A percentile compares a stretch with the other conserved stretches of the same genome.
These are phyloP conservation scores for Passer domesticus DNA, from an alignment of 2,113 vertebrate genomes.

Conservation along the genomic window DNA sequence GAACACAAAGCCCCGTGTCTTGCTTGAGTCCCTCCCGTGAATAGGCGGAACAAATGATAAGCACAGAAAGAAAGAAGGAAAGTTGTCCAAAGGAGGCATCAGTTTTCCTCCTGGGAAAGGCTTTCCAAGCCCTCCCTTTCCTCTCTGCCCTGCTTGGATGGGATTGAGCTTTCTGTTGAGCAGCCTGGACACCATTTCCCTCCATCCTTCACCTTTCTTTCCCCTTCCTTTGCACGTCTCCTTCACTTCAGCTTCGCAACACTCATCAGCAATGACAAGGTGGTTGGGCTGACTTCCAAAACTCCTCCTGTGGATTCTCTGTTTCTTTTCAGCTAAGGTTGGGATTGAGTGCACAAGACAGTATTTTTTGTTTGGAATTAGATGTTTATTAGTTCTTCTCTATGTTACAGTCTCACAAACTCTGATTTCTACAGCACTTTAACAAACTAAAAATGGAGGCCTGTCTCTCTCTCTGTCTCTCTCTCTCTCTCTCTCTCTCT, in stretches of 20 bases:
- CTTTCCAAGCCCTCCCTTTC: conserved; percentile 44
- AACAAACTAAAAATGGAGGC: not conserved
- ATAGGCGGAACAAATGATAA: conserved; percentile 52
- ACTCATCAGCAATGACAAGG: not conserved
- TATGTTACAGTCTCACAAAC: not conserved
- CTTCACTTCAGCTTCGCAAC: conserved; percentile 1
- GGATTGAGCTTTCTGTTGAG: not conserved
- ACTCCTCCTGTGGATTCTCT: not conserved
- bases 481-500: not conserved
- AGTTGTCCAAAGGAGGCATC: conserved; percentile 18
- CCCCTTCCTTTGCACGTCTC: accelerated
- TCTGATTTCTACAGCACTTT: not conserved
- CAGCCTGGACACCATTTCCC: not conserved
- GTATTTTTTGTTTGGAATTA: not conserved
- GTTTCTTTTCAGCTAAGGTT: not conserved
- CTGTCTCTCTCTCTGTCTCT: not conserved
- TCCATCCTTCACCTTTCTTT: not conserved
- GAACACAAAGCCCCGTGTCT: conserved; percentile 40
- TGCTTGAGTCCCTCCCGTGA: conserved; percentile 50
- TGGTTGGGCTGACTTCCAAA: not conserved
- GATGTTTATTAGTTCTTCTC: not conserved
- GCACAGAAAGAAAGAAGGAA: conserved; percentile 19
- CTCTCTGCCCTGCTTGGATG: conserved; percentile 39
- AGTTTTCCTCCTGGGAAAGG: conserved; percentile 41
- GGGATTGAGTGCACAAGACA: not conserved